Base-by-base conservation (phyloP, 2,797 vertebrate species). In the Gadopsis bispinosus region DNA sequence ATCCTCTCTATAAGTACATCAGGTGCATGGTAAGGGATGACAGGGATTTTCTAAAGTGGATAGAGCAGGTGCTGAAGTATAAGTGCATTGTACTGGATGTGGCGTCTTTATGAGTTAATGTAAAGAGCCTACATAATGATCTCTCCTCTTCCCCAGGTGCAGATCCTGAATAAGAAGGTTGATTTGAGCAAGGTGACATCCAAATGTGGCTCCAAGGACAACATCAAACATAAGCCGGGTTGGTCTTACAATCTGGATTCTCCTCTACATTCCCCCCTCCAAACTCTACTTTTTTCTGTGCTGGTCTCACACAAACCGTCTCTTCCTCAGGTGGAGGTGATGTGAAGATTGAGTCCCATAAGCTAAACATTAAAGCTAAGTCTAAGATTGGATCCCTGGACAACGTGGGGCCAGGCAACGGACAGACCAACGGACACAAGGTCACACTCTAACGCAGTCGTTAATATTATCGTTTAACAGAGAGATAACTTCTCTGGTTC, bases 131-230 rank as follows among this genome's bases (percentile, higher is more conserved):
- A 13, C 54, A 19, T 80, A 61, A 33, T 81, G 39, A 73, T 72
- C 5, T 85, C 17, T 79, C 14, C 58, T 37, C 61, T 29, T 75
- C 11, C 39, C 9, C 83, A 96, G 98, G 96, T 99, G 90, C 97
- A 99, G 93, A 99, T 99, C 92, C 95, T 96, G 88, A 98, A 94
- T 90, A 98, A 96, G 92, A 99, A 99, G 81, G 95, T 98, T 0
- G 97, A 99, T 69, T 78, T 98, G 77, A 98, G 97, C 84, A 99
- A 97, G 89, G 96, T 98, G 88, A 96, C 97, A 4, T 96, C 98
- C 59, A 99, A 98, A 92, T 98, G 97, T 67, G 98, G 98, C 70
- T 99, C 98, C 48, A 99, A 99, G 95, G 94, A 97, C 69, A 99
- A 95, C 89, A 96, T 98, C 71, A 99, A 98, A 81, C 91, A 97